Percentiles rank a stretch among this genome's conserved stretches.
phyloP scores from a whole-genome alignment of 2,113 vertebrate species.

The Lophura nycthemera region DNA sequence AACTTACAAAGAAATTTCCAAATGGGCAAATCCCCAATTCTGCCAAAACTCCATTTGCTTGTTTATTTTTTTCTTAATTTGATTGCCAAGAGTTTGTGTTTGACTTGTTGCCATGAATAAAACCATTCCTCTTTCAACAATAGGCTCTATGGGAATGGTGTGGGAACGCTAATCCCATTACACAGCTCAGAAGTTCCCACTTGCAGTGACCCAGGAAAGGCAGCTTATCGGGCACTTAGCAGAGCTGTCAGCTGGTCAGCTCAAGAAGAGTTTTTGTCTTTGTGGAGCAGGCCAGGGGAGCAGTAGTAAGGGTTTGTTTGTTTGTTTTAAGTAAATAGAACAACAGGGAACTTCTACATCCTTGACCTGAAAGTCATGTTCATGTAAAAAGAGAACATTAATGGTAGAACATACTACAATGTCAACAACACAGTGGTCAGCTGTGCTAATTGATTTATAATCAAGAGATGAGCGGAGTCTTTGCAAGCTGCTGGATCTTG shows the following conservation, averaged over 20 bases:
- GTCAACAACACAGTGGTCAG: not conserved
- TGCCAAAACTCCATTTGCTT: slow-evolving; percentile 54
- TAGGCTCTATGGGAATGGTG: slow-evolving; percentile 33
- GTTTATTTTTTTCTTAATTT: slow-evolving; percentile 62
- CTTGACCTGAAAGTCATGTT: slow-evolving; percentile 39
- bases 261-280: slow-evolving; percentile 10
- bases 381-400: not conserved
- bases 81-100: slow-evolving; percentile 51
- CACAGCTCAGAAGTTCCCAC: slow-evolving; percentile 50
- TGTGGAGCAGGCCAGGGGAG: slow-evolving; percentile 16
- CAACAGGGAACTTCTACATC: slow-evolving; percentile 25
- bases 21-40: slow-evolving; percentile 20
- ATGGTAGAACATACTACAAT: not conserved
- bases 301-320: not conserved
- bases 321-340: slow-evolving; percentile 52
- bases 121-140: slow-evolving; percentile 46
- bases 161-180: slow-evolving; percentile 68
- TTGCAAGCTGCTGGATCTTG: not conserved
- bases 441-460: slow-evolving; percentile 31
- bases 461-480: not conserved
- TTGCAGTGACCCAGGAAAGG: slow-evolving; percentile 27
- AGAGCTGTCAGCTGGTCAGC: slow-evolving; percentile 58
- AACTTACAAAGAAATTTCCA: slow-evolving; percentile 30
- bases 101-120: slow-evolving; percentile 62
- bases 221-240: slow-evolving; percentile 38